These are phyloP conservation scores for Drosophila paranaensis DNA, from an alignment of 2,888 invertebrate species.

Conservation along the genomic window DNA sequence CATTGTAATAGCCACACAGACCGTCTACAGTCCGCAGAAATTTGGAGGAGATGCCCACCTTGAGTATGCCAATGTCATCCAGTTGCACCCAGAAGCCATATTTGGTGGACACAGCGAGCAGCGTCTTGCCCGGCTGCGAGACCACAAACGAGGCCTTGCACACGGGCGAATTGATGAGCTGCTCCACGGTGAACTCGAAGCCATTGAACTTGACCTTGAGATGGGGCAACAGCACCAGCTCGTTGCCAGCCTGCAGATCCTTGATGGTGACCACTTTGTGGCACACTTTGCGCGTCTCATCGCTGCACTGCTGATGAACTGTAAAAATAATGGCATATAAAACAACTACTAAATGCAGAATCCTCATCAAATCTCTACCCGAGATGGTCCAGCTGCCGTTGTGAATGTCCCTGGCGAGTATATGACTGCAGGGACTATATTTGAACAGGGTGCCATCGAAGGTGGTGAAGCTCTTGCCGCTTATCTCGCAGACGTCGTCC, in stretches of 20 bases:
- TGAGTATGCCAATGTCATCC: conserved; percentile 88
- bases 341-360: too few relatives aligned
- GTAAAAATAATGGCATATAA: conserved; percentile 85
- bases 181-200: conserved; percentile 85
- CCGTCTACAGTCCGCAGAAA: conserved; percentile 89
- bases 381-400: conserved; percentile 89
- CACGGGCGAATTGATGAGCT: conserved; percentile 83
- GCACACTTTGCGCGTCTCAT: conserved; percentile 86
- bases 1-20: conserved; percentile 92
- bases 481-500: conserved; percentile 87
- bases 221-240: conserved; percentile 85
- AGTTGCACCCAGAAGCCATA: conserved; percentile 91
- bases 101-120: conserved; percentile 89
- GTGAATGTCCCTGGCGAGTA: conserved; percentile 89
- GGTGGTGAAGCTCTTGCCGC: conserved; percentile 91
- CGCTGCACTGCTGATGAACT: conserved; percentile 86
- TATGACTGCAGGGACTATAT: conserved; percentile 92
- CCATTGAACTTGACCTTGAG: conserved; percentile 89
- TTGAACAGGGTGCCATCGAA: conserved; percentile 92
- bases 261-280: conserved; percentile 87
- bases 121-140: conserved; percentile 88
- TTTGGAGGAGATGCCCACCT: conserved; percentile 89
- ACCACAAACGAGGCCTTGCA: conserved; percentile 87
- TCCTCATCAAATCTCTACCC: conserved; percentile 84
- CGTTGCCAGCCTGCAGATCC: conserved; percentile 87